Percentiles rank a stretch among this genome's conserved stretches.
These are phyloP conservation scores for Pogoniulus pusillus DNA, from an alignment of 2,797 vertebrate genomes.

Conservation along the genomic window DNA sequence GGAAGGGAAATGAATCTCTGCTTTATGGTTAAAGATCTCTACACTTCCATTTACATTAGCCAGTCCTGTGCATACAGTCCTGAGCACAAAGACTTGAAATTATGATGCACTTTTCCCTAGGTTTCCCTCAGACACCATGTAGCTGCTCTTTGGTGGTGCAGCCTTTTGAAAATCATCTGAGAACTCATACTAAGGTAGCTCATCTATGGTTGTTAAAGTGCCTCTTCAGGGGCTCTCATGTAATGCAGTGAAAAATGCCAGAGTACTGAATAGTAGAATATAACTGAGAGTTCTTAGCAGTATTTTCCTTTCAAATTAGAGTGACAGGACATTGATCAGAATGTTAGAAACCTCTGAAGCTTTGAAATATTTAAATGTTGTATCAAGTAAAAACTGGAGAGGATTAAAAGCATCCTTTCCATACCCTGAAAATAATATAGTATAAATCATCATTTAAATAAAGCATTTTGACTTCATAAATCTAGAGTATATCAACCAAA, in stretches of 20 bases:
- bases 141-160: not conserved
- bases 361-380: not conserved
- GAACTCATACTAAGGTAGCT: not conserved
- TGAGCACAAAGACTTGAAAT: not conserved
- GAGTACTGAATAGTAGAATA: not conserved
- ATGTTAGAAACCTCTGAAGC: not conserved
- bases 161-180: not conserved
- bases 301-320: not conserved
- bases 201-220: not conserved
- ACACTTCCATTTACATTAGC: not conserved
- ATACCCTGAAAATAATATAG: not conserved
- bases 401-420: not conserved
- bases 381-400: not conserved
- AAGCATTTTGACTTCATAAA: not conserved
- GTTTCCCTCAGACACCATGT: not conserved
- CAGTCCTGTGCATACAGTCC: not conserved
- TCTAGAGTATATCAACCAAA: not conserved
- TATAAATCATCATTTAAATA: not conserved
- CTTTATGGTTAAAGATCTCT: not conserved
- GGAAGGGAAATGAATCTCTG: not conserved
- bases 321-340: not conserved
- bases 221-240: not conserved
- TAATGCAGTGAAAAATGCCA: not conserved
- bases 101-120: not conserved
- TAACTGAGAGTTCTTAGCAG: not conserved